Evolutionary conservation across 2,888 invertebrate species (phyloP).

Genomic region (Ptilodon capucinus): DNA sequence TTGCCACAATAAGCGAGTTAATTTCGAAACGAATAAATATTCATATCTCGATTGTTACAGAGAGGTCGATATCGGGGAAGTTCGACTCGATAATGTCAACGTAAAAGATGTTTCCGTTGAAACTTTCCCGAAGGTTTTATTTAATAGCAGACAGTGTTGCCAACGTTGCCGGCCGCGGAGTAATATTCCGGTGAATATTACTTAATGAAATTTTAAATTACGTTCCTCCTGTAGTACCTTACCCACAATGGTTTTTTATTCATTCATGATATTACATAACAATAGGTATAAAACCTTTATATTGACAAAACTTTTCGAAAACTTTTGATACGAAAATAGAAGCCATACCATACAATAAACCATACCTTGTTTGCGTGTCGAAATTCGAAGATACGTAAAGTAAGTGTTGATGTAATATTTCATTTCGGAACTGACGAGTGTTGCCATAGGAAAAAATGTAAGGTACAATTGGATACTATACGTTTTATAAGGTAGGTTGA

Average conservation of each 20-base stretch:
- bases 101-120: constrained; percentile 33
- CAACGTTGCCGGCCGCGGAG: not conserved
- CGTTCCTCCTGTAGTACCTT: no score
- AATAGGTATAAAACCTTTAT: not conserved
- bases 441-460: constrained; percentile 16
- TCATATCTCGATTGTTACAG: constrained; percentile 31
- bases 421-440: constrained; percentile 22
- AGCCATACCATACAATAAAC: not conserved
- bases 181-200: not conserved
- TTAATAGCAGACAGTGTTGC: constrained; percentile 14
- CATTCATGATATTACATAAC: no score
- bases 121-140: constrained; percentile 24
- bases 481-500: constrained; percentile 21
- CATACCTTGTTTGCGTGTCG: not conserved
- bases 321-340: not conserved
- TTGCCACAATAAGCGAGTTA: constrained; percentile 21
- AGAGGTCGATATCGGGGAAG: constrained; percentile 31
- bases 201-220: no score
- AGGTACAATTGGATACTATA: constrained; percentile 15
- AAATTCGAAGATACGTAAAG: constrained; percentile 14
- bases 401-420: constrained; percentile 22
- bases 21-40: constrained; percentile 34
- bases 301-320: not conserved
- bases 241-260: no score
- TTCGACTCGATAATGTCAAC: constrained; percentile 36